Evolutionary conservation across 2,113 vertebrate genomes (phyloP).

Genomic region (Condylura cristata): DNA sequence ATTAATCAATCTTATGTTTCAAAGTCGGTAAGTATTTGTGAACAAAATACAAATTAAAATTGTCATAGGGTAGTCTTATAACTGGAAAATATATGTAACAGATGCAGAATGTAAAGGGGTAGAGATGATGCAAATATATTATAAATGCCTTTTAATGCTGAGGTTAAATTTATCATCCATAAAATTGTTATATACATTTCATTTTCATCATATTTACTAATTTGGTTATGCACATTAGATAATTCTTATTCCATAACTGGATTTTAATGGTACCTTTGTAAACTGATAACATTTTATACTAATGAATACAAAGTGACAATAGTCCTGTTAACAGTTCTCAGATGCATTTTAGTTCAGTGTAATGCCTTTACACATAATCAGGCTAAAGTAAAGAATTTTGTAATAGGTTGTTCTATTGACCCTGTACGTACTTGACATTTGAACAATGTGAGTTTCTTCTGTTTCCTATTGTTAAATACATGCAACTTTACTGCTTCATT

Average conservation of each 20-base stretch:
- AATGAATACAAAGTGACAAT: background rate
- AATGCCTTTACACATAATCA: background rate
- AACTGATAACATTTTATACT: conserved; percentile 7
- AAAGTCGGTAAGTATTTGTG: background rate
- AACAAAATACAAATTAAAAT: background rate
- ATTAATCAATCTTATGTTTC: background rate
- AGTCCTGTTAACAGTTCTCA: background rate
- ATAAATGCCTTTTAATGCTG: background rate
- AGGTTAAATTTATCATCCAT: background rate
- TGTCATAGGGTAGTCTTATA: background rate
- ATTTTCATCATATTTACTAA: background rate
- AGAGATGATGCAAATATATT: background rate
- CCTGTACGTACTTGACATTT: background rate
- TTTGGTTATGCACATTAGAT: background rate
- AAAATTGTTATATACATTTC: background rate
- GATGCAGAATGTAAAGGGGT: background rate
- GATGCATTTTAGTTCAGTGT: background rate
- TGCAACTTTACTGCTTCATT: conserved; percentile 3
- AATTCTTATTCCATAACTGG: background rate
- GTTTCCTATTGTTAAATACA: background rate
- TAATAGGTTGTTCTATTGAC: background rate
- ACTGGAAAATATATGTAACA: background rate
- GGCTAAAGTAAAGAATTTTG: background rate
- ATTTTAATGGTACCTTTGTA: background rate
- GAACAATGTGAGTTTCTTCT: background rate